Percentiles rank a stretch among this genome's conserved stretches.
These are phyloP conservation scores for Gallinago stenura DNA, from an alignment of 2,797 vertebrate species.

Conservation along the genomic window DNA sequence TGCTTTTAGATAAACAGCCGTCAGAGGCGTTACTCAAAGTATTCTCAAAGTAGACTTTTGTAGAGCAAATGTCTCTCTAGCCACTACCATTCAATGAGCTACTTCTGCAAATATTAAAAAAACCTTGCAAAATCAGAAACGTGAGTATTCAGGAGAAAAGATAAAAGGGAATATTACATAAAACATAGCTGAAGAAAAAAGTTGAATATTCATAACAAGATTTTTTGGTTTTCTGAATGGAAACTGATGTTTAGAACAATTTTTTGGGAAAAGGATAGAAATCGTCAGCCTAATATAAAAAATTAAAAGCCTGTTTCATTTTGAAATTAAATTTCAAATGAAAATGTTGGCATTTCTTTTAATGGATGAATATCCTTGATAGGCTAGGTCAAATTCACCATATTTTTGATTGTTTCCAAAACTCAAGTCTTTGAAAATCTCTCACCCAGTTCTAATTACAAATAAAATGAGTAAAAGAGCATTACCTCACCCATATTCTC, in stretches of 20 bases:
- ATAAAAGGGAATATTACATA: neutral
- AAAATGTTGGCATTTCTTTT: neutral
- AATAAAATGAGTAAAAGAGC: neutral
- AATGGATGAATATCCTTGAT: neutral
- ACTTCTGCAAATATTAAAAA: neutral
- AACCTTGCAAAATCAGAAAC: neutral
- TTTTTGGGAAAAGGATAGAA: neutral
- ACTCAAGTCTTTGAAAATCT: neutral
- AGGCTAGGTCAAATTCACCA: neutral
- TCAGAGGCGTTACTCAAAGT: neutral
- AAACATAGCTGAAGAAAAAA: neutral
- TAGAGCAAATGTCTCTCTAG: neutral
- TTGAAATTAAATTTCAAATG: neutral
- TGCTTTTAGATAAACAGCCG: neutral
- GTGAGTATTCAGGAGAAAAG: neutral
- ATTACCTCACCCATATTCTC: neutral
- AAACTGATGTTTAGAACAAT: neutral
- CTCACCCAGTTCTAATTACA: neutral
- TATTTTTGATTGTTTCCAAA: neutral
- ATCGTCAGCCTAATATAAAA: neutral
- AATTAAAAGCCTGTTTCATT: rapidly evolving
- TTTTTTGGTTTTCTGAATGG: neutral
- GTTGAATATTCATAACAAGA: neutral
- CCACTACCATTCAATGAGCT: neutral
- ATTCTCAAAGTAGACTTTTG: neutral